A percentile compares a stretch with the other conserved stretches of the same genome.
phyloP scores from a whole-genome alignment of 2,797 vertebrate genomes.

The Lagodon rhomboides region DNA sequence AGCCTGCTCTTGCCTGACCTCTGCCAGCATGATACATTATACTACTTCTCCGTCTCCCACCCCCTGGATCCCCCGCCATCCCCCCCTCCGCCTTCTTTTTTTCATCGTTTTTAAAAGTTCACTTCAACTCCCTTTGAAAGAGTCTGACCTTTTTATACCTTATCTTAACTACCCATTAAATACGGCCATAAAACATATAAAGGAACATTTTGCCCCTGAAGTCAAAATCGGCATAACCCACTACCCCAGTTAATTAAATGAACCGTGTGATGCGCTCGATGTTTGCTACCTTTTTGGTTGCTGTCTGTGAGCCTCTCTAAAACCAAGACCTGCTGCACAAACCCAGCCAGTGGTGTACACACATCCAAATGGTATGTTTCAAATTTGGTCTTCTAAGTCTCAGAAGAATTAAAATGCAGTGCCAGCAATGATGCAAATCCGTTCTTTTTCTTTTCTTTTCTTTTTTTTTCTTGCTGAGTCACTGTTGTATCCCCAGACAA shows the following conservation, averaged over 20 bases:
- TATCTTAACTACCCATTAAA: constrained; percentile 65
- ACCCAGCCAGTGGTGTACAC: not conserved
- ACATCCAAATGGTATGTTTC: constrained; percentile 8
- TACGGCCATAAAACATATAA: constrained; percentile 52
- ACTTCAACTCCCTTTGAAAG: constrained; percentile 59
- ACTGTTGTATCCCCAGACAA: not conserved
- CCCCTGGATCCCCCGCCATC: constrained; percentile 30
- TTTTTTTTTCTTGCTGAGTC: not conserved
- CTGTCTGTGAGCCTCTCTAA: constrained; percentile 23
- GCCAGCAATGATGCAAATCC: constrained; percentile 12
- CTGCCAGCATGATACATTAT: constrained; percentile 82
- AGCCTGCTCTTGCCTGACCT: constrained; percentile 80
- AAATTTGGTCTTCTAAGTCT: constrained; percentile 13
- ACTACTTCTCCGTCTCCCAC: constrained; percentile 62
- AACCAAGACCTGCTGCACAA: not conserved
- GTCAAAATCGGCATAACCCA: constrained; percentile 62
- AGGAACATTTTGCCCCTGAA: constrained; percentile 43
- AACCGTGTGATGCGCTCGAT: constrained; percentile 21
- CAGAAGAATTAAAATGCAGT: constrained; percentile 20
- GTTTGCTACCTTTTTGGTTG: constrained; percentile 32
- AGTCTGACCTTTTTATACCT: constrained; percentile 64
- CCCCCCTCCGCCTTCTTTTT: constrained; percentile 11
- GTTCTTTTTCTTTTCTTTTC: not conserved
- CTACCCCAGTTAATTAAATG: constrained; percentile 60
- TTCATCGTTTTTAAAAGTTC: constrained; percentile 66